These are phyloP conservation scores for Popillia japonica DNA, from an alignment of 1,140 invertebrate genomes.

Conservation along the genomic window DNA sequence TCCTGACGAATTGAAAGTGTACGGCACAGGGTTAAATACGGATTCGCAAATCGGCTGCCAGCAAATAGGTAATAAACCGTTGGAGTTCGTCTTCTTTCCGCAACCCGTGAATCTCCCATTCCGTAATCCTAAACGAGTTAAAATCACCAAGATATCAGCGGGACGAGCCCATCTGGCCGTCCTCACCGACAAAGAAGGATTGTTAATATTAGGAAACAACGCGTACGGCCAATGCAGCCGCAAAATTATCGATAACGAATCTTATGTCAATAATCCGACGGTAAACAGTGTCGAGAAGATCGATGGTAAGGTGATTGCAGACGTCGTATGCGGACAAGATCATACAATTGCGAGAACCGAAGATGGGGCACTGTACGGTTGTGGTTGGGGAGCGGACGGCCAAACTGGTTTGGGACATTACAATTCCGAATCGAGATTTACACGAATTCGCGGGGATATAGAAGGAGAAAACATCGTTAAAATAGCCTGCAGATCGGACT, in stretches of 20 bases:
- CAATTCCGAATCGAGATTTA: slow-evolving; percentile 67
- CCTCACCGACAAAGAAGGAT: slow-evolving; percentile 76
- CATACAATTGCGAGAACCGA: slow-evolving; percentile 84
- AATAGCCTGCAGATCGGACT: slow-evolving; percentile 82
- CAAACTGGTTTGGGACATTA: slow-evolving; percentile 88
- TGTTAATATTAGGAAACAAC: slow-evolving; percentile 92
- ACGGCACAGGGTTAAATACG: slow-evolving; percentile 90
- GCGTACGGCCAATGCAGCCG: slow-evolving; percentile 94
- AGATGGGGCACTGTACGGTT: slow-evolving; percentile 83
- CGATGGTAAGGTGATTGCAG: slow-evolving; percentile 69
- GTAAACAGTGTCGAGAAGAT: slow-evolving; percentile 73
- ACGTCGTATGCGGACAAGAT: slow-evolving; percentile 89
- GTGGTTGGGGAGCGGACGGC: slow-evolving; percentile 95
- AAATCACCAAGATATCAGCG: slow-evolving; percentile 69
- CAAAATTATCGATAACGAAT: slow-evolving; percentile 79
- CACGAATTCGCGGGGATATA: slow-evolving; percentile 81
- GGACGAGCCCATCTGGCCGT: slow-evolving; percentile 89
- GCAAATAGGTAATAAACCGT: slow-evolving; percentile 68
- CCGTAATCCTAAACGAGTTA: slow-evolving; percentile 65
- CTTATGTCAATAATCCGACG: slow-evolving; percentile 72
- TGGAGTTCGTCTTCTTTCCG: slow-evolving; percentile 78
- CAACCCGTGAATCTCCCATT: slow-evolving; percentile 80
- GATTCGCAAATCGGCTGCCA: slow-evolving; percentile 91
- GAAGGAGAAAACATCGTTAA: slow-evolving; percentile 83
- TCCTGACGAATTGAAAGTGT: slow-evolving; percentile 71